Base-by-base conservation (phyloP, 1,140 invertebrate species). In the Heliconius eleuchia region DNA sequence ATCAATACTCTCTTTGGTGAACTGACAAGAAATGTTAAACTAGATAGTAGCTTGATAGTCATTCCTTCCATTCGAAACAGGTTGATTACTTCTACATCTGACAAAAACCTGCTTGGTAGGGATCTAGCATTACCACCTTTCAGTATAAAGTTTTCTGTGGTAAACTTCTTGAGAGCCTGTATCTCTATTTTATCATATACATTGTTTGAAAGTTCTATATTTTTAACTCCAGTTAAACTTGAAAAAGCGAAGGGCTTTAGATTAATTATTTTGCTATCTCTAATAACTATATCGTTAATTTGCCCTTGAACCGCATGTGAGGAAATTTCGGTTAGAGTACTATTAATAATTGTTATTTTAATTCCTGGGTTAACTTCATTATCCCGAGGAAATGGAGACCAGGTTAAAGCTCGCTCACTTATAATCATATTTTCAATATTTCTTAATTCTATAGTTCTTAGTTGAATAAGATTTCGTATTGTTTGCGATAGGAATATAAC, bases 161-260 rank as follows among this genome's bases (percentile, higher is more conserved):
- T 95, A 86, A 98, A 97, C 89, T 97, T 97, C 79, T 97, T 98
- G 84, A 98, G 97, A 2, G 97, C 96, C 87, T 97, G 97, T 37
- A 96, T 95, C 82, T 97, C 96, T 23, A 97, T 95, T 11, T 92
- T 95, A 37, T 95, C 95, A 27, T 97, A 92, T 2, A 83, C 86
- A 76, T 95, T 96, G 83, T 97, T 95, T 19, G 78, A 86, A 42
- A 96, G 87, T 82, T 95, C 92, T 72, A 96, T 92, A 37, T 88
- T 94, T 82, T 94, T 92, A n/a, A 94, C 93, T 74, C 95, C 95
- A 3, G 94, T 88, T 1, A 97, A 91, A 85, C 96, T 97, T 74
- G 96, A 96, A 87, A 98, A 97, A 0, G 97, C 96, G 86, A 97
- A 97, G 0, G 97, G 95, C 77, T 95, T 95, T 70, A 98, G 92